Percentiles rank a stretch among this genome's conserved stretches.
phyloP scores from a whole-genome alignment of 1,140 invertebrate species.

The Thrips palmi region DNA sequence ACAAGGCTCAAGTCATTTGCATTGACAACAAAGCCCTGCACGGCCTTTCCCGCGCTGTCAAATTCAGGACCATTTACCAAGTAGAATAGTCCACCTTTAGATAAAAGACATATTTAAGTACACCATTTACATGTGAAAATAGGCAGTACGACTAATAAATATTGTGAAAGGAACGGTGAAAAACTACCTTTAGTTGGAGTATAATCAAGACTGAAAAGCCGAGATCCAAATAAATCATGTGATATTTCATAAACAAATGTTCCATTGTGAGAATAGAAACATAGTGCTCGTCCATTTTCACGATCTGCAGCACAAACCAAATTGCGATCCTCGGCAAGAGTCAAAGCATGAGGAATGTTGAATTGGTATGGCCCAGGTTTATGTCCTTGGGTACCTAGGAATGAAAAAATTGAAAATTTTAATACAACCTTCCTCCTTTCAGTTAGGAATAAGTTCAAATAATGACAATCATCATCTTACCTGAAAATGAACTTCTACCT shows the following conservation, averaged over 20 bases:
- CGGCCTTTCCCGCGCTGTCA: conserved; percentile 15
- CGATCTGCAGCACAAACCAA: conserved; percentile 76
- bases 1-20: conserved; percentile 33
- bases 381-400: conserved; percentile 13
- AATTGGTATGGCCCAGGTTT: conserved; percentile 35
- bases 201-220: conserved; percentile 52
- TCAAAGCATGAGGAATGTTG: conserved; percentile 62
- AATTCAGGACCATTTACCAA: conserved; percentile 27
- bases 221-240: conserved; percentile 38
- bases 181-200: conserved; percentile 25
- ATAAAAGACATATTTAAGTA: conserved; percentile 10
- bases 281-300: conserved; percentile 73
- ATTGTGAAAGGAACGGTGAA: conserved; percentile 17
- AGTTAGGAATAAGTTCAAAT: too few relatives aligned
- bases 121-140: too few relatives aligned
- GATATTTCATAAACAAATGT: conserved; percentile 25
- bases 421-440: too few relatives aligned
- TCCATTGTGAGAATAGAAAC: conserved; percentile 46
- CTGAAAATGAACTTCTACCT: too few relatives aligned
- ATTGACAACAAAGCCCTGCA: conserved; percentile 49
- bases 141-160: too few relatives aligned
- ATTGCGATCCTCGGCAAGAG: conserved; percentile 52
- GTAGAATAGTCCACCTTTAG: conserved; percentile 25
- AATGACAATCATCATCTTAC: too few relatives aligned
- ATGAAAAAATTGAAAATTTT: background rate